Percentiles rank a stretch among this genome's conserved stretches.
Conservation (phyloP, 2,888 invertebrate genomes). For the Cremastobaeus sp. region DNA sequence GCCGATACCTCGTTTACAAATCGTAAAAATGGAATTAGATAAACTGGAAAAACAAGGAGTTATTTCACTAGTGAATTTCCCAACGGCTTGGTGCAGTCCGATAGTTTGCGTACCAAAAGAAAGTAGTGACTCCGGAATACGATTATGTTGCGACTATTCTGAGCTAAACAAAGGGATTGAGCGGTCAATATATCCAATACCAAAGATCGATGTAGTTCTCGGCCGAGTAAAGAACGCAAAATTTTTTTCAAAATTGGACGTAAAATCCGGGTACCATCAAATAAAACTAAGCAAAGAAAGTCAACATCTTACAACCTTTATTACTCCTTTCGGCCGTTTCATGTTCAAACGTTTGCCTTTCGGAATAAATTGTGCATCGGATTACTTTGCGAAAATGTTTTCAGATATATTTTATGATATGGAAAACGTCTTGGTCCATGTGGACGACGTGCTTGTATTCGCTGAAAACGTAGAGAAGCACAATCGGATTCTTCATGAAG, state of each 20-base stretch:
- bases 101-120: slow-evolving; percentile 6
- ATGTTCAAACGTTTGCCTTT: slow-evolving; percentile 56
- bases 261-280: slow-evolving; percentile 42
- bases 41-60: background rate
- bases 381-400: slow-evolving; percentile 48
- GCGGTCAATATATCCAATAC: slow-evolving; percentile 50
- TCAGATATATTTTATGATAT: slow-evolving; percentile 27
- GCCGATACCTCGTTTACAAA: background rate
- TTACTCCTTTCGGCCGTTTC: background rate
- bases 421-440: slow-evolving; percentile 29
- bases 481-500: background rate
- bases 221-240: slow-evolving; percentile 57
- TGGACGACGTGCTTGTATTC: slow-evolving; percentile 44
- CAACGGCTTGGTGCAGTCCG: slow-evolving; percentile 1
- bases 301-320: background rate
- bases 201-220: slow-evolving; percentile 62
- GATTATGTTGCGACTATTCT: slow-evolving; percentile 10
- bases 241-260: slow-evolving; percentile 63
- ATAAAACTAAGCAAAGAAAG: background rate
- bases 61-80: background rate
- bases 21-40: background rate
- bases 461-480: background rate
- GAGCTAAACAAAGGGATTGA: background rate
- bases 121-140: background rate
- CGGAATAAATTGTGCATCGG: slow-evolving; percentile 58